These are phyloP conservation scores for Brotula barbata DNA, from an alignment of 2,797 vertebrate genomes.

Conservation along the genomic window DNA sequence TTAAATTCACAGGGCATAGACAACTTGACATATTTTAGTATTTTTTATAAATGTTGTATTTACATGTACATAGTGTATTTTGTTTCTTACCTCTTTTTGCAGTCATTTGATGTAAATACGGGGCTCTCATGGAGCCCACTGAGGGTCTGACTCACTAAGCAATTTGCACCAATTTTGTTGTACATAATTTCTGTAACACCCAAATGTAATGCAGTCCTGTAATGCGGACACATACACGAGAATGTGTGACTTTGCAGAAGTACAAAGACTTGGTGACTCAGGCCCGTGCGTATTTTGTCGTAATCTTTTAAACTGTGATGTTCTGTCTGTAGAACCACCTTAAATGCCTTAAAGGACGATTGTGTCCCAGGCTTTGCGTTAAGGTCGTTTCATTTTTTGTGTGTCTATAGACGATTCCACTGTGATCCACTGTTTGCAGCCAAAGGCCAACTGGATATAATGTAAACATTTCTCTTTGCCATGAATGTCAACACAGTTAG, in stretches of 20 bases:
- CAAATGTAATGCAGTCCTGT: conserved; percentile 50
- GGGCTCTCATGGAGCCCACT: conserved; percentile 28
- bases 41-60: conserved; percentile 70
- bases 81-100: conserved; percentile 66
- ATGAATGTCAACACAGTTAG: conserved; percentile 44
- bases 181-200: conserved; percentile 38
- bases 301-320: conserved; percentile 63
- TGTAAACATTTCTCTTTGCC: conserved; percentile 16
- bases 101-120: conserved; percentile 64
- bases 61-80: conserved; percentile 68
- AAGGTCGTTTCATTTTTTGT: conserved; percentile 55
- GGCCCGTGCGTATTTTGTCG: conserved; percentile 61
- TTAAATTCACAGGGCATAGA: conserved; percentile 41
- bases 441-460: conserved; percentile 46
- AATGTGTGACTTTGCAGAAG: conserved; percentile 42
- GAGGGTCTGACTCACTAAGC: conserved; percentile 51
- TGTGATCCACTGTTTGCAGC: conserved; percentile 72
- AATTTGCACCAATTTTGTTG: conserved; percentile 50
- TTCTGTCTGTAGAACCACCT: conserved; percentile 75
- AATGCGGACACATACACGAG: conserved; percentile 32
- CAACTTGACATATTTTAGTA: conserved; percentile 21
- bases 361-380: conserved; percentile 64
- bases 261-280: conserved; percentile 64
- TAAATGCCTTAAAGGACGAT: conserved; percentile 80
- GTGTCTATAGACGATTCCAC: conserved; percentile 66